Base-by-base conservation (phyloP, 2,113 vertebrate species). In the Symphodus melops region DNA sequence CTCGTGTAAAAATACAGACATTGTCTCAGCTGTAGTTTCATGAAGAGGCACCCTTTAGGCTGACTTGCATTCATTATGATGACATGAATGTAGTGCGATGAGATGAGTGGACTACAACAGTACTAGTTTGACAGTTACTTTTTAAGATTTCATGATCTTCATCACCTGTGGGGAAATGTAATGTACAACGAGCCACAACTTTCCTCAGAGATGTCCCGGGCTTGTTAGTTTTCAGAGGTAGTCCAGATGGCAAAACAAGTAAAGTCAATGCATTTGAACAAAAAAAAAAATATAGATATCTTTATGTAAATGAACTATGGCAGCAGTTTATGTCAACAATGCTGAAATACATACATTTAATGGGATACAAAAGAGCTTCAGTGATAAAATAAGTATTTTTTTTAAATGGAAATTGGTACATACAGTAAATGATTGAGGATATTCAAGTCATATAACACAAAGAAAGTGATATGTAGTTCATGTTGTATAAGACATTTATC, bases 31-130 rank as follows among this genome's bases (percentile, higher is more conserved):
- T 79, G 73, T 78, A 79, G 75, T 82, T 76, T 61, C 66, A 77
- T 79, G 55, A 83, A 82, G 57, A 91, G 71, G 76, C 80, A 83
- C 80, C 71, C 74, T 88, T 89, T 71, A 77, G 82, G 82, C 77
- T 77, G 60, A 87, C 74, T 88, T 72, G 68, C 80, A 79, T 78
- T 88, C 77, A 85, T 66, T 77, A 9, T 56, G 85, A 41, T 83
- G 51, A 71, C 42, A 83, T 84, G 81, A 79, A 83, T 73, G 75
- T 80, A 81, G 82, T 79, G 81, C 83, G 83, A 82, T 89, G 88
- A 90, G 86, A 88, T 85, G 69, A 82, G 74, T 70, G 89, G 90
- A 92, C 90, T 90, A 90, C 87, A 51, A 82, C 81, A 91, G 77
- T 77, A 80, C 71, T 72, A 64, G 65, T 79, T 76, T 61, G 75